A percentile compares a stretch with the other conserved stretches of the same genome.
Conservation (phyloP, 2,113 vertebrate genomes). For the Salvator merianae region DNA sequence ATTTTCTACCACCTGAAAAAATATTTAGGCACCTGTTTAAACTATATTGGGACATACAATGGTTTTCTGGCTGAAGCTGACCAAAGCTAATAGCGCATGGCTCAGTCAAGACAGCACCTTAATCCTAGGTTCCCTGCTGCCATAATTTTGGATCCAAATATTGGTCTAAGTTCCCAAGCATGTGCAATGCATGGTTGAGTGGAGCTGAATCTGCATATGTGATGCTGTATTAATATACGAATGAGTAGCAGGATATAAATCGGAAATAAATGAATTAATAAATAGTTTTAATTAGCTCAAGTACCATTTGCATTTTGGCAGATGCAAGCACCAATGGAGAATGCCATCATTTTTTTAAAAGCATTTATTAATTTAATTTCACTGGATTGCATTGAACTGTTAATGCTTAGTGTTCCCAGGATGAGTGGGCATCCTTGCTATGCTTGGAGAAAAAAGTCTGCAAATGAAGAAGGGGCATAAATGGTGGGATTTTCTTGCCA, state of each 20-base stretch:
- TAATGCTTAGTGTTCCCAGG: background rate
- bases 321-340: background rate
- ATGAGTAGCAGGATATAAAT: too few relatives aligned
- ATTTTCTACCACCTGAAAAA: slow-evolving; percentile 72
- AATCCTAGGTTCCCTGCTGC: background rate
- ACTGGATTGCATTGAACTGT: background rate
- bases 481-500: too few relatives aligned
- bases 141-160: background rate
- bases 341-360: too few relatives aligned
- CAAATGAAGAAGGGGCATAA: background rate
- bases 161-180: background rate
- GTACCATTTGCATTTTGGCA: background rate
- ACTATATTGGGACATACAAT: slow-evolving; percentile 53
- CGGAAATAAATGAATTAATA: too few relatives aligned
- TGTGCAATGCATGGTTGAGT: background rate
- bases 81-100: background rate
- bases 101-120: background rate
- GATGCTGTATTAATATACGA: too few relatives aligned
- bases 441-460: background rate
- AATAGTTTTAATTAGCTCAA: background rate
- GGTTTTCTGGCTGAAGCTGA: slow-evolving; percentile 37
- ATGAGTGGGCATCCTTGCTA: background rate
- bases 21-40: slow-evolving; percentile 49
- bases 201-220: too few relatives aligned
- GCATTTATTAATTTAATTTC: too few relatives aligned